Percentiles rank a stretch among this genome's conserved stretches.
These are phyloP conservation scores for Microtus ochrogaster DNA, from an alignment of 2,113 vertebrate genomes.

Conservation along the genomic window DNA sequence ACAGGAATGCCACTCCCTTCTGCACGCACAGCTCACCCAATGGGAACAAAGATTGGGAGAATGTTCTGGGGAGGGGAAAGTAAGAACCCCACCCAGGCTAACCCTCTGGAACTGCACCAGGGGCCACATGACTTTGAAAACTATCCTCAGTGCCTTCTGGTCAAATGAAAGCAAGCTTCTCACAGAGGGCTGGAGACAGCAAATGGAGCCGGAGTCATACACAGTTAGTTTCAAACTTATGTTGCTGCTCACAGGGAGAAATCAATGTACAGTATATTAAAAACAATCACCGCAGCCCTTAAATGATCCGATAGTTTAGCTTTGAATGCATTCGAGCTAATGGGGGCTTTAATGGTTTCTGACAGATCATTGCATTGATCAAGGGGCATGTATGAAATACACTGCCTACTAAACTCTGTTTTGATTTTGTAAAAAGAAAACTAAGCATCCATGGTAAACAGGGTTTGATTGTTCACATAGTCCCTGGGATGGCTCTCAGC, in stretches of 20 bases:
- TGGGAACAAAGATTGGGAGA: slow-evolving; percentile 54
- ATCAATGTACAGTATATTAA: slow-evolving; percentile 87
- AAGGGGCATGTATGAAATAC: slow-evolving; percentile 84
- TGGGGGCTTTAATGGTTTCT: slow-evolving; percentile 85
- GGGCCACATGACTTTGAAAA: slow-evolving; percentile 72
- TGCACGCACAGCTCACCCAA: background rate
- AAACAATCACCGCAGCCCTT: slow-evolving; percentile 84
- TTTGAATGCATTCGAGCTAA: slow-evolving; percentile 86
- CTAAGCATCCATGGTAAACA: slow-evolving; percentile 87
- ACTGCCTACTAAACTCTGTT: slow-evolving; percentile 85
- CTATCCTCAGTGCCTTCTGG: slow-evolving; percentile 64
- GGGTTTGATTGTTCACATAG: slow-evolving; percentile 87
- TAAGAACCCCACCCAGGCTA: background rate
- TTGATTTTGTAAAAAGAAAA: slow-evolving; percentile 87
- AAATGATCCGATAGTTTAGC: slow-evolving; percentile 82
- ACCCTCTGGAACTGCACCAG: slow-evolving; percentile 63
- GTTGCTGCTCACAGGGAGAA: slow-evolving; percentile 82
- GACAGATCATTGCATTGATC: slow-evolving; percentile 88
- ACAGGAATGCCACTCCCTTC: slow-evolving; percentile 42
- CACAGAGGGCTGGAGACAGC: slow-evolving; percentile 67
- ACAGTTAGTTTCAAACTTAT: slow-evolving; percentile 87
- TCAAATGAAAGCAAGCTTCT: slow-evolving; percentile 73
- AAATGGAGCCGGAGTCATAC: slow-evolving; percentile 82
- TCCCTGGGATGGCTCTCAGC: slow-evolving; percentile 76
- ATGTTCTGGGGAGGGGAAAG: background rate